Conservation (phyloP, 2,888 invertebrate genomes). For the Cinara cedri region DNA sequence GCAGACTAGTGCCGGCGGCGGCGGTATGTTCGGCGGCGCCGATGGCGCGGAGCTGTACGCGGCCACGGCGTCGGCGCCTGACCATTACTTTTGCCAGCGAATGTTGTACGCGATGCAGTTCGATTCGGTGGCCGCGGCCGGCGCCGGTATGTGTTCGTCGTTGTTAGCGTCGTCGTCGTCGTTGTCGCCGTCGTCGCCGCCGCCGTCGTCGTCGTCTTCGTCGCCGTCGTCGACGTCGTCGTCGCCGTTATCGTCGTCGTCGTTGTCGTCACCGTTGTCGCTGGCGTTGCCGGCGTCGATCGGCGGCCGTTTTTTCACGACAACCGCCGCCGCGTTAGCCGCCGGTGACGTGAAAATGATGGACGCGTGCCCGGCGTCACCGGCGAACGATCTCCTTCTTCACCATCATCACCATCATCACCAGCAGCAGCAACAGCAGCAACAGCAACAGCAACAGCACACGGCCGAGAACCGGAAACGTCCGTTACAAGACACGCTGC, state of each 20-base stretch:
- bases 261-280: background rate
- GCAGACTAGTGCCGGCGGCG: slow-evolving; percentile 49
- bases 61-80: slow-evolving; percentile 58
- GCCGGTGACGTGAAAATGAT: slow-evolving; percentile 54
- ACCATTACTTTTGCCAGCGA: slow-evolving; percentile 59
- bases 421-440: slow-evolving; percentile 3
- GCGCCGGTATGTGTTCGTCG: slow-evolving; percentile 56
- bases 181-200: slow-evolving; percentile 36
- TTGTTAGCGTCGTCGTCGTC: slow-evolving; percentile 50
- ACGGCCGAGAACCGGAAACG: slow-evolving; percentile 49
- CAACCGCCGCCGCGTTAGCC: slow-evolving; percentile 27
- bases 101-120: slow-evolving; percentile 60
- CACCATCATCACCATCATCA: slow-evolving; percentile 18
- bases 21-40: slow-evolving; percentile 56
- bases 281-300: slow-evolving; percentile 25
- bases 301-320: slow-evolving; percentile 30
- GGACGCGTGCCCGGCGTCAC: slow-evolving; percentile 54
- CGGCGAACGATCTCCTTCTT: slow-evolving; percentile 26
- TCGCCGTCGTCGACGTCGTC: background rate
- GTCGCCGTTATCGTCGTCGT: background rate
- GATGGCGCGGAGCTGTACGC: slow-evolving; percentile 56
- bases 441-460: slow-evolving; percentile 28
- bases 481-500: slow-evolving; percentile 40
- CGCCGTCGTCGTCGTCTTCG: slow-evolving; percentile 28
- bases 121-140: slow-evolving; percentile 58